Conservation (phyloP, 2,888 invertebrate genomes). For the Hemistola chrysoprasaria region DNA sequence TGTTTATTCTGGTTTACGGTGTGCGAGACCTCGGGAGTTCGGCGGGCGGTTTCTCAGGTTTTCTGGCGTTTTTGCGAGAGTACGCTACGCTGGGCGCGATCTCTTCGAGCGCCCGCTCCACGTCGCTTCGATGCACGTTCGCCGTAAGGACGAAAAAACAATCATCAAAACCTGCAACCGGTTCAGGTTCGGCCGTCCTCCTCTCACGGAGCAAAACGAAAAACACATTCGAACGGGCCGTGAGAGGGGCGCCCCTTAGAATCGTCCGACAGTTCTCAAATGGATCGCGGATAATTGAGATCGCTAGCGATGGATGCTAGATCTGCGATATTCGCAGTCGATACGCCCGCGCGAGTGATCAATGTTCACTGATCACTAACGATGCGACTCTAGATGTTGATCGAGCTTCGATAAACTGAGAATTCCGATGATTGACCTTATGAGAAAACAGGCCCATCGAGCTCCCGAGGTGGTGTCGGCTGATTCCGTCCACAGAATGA, state of each 20-base stretch:
- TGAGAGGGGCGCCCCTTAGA: slow-evolving; percentile 39
- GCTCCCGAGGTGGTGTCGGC: slow-evolving; percentile 54
- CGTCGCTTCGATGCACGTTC: slow-evolving; percentile 38
- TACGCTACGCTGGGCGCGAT: slow-evolving; percentile 55
- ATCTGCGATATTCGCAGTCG: slow-evolving; percentile 36
- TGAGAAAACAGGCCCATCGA: slow-evolving; percentile 38
- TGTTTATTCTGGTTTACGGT: slow-evolving; percentile 57
- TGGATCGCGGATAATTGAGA: slow-evolving; percentile 54
- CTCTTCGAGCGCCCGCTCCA: slow-evolving; percentile 42
- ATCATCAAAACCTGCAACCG: slow-evolving; percentile 73
- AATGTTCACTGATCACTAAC: too few species aligned
- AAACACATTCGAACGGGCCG: slow-evolving; percentile 59
- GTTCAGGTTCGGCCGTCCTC: slow-evolving; percentile 67
- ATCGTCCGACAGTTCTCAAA: slow-evolving; percentile 51
- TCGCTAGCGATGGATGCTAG: slow-evolving; percentile 46
- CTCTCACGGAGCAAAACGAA: slow-evolving; percentile 68
- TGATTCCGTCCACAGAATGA: slow-evolving; percentile 43
- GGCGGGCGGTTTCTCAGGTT: slow-evolving; percentile 55
- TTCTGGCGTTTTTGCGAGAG: slow-evolving; percentile 57
- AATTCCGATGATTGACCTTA: slow-evolving; percentile 19
- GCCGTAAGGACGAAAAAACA: slow-evolving; percentile 68
- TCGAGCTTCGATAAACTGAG: slow-evolving; percentile 30
- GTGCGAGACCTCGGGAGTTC: slow-evolving; percentile 61
- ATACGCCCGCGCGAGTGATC: slow-evolving; percentile 42
- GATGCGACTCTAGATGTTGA: slow-evolving; percentile 28